Evolutionary conservation across 2,113 vertebrate species (phyloP).

Genomic region (Trematomus loennbergii): DNA sequence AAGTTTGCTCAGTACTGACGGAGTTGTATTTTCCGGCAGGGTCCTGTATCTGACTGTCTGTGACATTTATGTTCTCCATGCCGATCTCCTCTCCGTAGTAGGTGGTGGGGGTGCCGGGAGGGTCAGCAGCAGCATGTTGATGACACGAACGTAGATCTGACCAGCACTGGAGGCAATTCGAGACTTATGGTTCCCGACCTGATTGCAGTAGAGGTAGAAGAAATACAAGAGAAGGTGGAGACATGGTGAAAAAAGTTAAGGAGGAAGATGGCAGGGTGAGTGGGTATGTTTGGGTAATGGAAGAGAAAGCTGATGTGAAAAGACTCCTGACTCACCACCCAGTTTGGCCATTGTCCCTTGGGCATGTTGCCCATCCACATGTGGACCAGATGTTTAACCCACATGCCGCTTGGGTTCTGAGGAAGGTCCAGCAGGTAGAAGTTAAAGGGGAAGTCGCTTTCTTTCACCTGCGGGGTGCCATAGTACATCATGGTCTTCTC

Average conservation of each 20-base stretch:
- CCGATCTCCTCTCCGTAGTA: slow-evolving; percentile 99
- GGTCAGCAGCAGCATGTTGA: slow-evolving; percentile 96
- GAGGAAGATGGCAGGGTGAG: background rate
- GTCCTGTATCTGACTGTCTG: slow-evolving; percentile 78
- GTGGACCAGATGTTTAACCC: slow-evolving; percentile 83
- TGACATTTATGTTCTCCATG: slow-evolving; percentile 88
- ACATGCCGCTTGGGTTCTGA: slow-evolving; percentile 81
- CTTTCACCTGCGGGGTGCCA: slow-evolving; percentile 85
- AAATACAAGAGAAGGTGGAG: background rate
- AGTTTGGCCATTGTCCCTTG: slow-evolving; percentile 93
- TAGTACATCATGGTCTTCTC: slow-evolving; percentile 95
- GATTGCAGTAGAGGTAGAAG: slow-evolving; percentile 1
- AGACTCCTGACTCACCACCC: slow-evolving; percentile 87
- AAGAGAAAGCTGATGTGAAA: background rate
- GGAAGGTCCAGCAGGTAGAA: slow-evolving; percentile 88
- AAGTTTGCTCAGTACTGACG: slow-evolving; percentile 67
- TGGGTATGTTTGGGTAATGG: background rate
- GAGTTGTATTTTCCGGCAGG: slow-evolving; percentile 81
- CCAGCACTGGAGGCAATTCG: slow-evolving; percentile 90
- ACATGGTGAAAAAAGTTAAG: no score
- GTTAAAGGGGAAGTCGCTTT: slow-evolving; percentile 96
- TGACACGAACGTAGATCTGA: slow-evolving; percentile 80
- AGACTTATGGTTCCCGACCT: slow-evolving; percentile 90
- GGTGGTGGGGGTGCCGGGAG: slow-evolving; percentile 93
- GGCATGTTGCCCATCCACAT: slow-evolving; percentile 97